Conservation (phyloP, 1,140 invertebrate genomes). For the Lepidurus packardi region DNA sequence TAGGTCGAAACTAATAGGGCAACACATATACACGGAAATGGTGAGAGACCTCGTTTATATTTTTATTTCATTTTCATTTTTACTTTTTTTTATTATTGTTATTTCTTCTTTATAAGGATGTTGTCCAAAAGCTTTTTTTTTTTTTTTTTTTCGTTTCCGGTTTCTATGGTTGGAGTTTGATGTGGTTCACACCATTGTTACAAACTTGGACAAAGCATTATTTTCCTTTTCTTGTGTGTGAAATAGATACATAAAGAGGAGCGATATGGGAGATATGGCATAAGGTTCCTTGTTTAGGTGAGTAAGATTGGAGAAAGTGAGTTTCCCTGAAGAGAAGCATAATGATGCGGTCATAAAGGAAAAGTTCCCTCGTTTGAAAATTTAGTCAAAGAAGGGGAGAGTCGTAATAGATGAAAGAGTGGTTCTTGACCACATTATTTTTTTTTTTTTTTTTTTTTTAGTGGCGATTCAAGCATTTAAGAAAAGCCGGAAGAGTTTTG, state of each 20-base stretch:
- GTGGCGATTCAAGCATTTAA: no score
- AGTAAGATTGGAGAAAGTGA: neutral
- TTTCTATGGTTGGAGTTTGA: neutral
- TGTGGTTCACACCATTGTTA: neutral
- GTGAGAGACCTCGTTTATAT: neutral
- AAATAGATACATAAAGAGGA: no score
- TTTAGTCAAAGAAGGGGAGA: no score
- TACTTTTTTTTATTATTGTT: neutral
- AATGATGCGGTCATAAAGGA: constrained; percentile 19
- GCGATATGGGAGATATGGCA: no score
- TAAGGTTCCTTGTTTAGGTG: neutral
- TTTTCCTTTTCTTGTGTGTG: neutral
- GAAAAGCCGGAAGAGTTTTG: no score
- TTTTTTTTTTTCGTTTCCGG: neutral
- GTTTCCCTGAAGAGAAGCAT: neutral
- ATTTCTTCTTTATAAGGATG: neutral
- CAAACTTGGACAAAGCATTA: neutral
- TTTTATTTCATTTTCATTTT: neutral
- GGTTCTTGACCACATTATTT: no score
- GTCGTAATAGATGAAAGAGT: no score
- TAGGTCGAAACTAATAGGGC: neutral
- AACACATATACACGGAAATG: constrained; percentile 9
- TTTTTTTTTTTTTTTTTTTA: no score
- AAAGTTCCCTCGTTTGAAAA: neutral
- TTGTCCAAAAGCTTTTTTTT: neutral